Evolutionary conservation across 1,140 invertebrate genomes (phyloP).

Genomic region (Octopus sinensis): DNA sequence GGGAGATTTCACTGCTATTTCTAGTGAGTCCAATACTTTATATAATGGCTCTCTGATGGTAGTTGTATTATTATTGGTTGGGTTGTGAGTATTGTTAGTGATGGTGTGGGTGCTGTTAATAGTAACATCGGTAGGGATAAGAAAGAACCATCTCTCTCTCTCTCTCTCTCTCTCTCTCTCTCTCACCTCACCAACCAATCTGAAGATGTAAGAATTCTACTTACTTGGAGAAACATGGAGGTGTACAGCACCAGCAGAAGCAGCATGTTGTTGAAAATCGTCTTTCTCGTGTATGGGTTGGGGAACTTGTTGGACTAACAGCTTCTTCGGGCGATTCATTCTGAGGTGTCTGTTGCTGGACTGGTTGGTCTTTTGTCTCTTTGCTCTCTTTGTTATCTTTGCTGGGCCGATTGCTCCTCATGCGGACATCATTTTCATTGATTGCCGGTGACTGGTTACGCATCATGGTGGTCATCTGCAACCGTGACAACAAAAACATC

Average conservation of each 20-base stretch:
- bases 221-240: constrained; percentile 5
- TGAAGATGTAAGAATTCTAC: neutral
- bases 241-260: constrained; percentile 6
- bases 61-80: too few relatives aligned
- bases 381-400: constrained; percentile 1
- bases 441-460: constrained; percentile 3
- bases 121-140: too few relatives aligned
- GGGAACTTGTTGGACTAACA: neutral
- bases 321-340: neutral
- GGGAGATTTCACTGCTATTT: too few relatives aligned
- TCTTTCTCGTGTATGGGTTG: constrained; percentile 3
- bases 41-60: too few relatives aligned
- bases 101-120: too few relatives aligned
- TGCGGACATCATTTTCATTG: neutral
- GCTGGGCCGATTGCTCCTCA: neutral
- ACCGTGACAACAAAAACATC: neutral
- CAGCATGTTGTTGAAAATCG: neutral
- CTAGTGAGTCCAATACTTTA: too few relatives aligned
- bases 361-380: neutral
- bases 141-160: neutral
- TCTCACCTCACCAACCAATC: neutral
- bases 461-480: neutral
- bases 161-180: neutral
- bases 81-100: too few relatives aligned
- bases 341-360: neutral